A percentile compares a stretch with the other conserved stretches of the same genome.
These are phyloP conservation scores for Phengaris alcon DNA, from an alignment of 2,888 invertebrate genomes.

Conservation along the genomic window DNA sequence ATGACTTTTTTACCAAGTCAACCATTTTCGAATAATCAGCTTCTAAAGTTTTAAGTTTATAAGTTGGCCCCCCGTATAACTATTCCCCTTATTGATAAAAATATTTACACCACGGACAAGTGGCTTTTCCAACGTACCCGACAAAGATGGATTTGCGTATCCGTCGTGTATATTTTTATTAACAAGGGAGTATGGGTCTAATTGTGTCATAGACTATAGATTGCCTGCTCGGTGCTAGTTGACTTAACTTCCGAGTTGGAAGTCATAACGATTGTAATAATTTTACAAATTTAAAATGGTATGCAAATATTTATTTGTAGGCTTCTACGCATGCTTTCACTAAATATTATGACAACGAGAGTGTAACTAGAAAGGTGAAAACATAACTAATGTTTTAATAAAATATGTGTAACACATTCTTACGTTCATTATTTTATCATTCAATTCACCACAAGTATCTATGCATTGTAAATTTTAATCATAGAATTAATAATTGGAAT, in stretches of 20 bases:
- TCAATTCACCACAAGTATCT: background rate
- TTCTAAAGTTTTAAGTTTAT: too few relatives aligned
- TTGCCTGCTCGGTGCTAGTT: background rate
- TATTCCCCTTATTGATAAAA: too few relatives aligned
- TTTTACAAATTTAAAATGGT: background rate
- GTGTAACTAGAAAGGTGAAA: constrained; percentile 19
- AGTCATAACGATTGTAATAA: background rate
- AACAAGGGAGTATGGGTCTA: too few relatives aligned
- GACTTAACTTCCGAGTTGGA: background rate
- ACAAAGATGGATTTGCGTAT: too few relatives aligned
- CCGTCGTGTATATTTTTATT: too few relatives aligned
- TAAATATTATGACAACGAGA: constrained; percentile 7
- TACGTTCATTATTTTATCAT: constrained; percentile 6
- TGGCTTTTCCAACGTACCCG: too few relatives aligned
- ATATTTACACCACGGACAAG: too few relatives aligned
- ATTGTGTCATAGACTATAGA: too few relatives aligned
- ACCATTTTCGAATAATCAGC: too few relatives aligned
- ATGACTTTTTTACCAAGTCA: too few relatives aligned
- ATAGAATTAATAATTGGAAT: background rate
- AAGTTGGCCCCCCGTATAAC: too few relatives aligned
- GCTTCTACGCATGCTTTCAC: background rate
- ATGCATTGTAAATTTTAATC: background rate
- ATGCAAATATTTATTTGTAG: background rate
- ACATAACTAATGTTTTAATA: background rate
- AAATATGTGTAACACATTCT: constrained; percentile 7